Evolutionary conservation across 2,888 invertebrate genomes (phyloP).

Genomic region (Acrobasis repandana): DNA sequence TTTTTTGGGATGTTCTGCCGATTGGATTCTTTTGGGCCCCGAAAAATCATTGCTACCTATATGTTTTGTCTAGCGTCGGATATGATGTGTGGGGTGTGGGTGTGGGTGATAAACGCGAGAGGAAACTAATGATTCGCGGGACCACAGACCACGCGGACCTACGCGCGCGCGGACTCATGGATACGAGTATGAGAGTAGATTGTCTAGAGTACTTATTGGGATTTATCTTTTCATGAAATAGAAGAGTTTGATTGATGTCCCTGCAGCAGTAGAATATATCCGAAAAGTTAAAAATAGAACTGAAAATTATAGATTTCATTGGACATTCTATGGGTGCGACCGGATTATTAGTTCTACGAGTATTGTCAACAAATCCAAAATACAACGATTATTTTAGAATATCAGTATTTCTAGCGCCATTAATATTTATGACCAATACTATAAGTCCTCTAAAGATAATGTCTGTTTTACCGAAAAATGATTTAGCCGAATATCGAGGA

Average conservation of each 20-base stretch:
- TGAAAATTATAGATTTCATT: slow-evolving; percentile 53
- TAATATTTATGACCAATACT: slow-evolving; percentile 55
- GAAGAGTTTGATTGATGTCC: slow-evolving; percentile 60
- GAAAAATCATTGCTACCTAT: slow-evolving; percentile 62
- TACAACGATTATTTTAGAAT: slow-evolving; percentile 59
- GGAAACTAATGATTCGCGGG: slow-evolving; percentile 66
- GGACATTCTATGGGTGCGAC: slow-evolving; percentile 71
- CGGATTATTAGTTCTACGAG: slow-evolving; percentile 57
- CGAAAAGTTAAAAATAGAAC: slow-evolving; percentile 43
- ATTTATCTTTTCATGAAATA: slow-evolving; percentile 66
- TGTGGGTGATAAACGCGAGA: slow-evolving; percentile 83
- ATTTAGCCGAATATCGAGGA: slow-evolving; percentile 40
- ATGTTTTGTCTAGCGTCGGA: slow-evolving; percentile 78
- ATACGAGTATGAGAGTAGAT: slow-evolving; percentile 39
- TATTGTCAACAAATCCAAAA: slow-evolving; percentile 48
- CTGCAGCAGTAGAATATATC: slow-evolving; percentile 59
- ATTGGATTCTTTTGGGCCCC: slow-evolving; percentile 67
- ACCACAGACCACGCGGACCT: too few species aligned
- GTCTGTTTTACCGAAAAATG: slow-evolving; percentile 38
- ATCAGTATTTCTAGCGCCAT: slow-evolving; percentile 58
- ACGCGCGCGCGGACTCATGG: too few species aligned
- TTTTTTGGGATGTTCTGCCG: slow-evolving; percentile 65
- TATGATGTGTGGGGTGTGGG: too few species aligned
- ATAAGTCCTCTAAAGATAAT: slow-evolving; percentile 52
- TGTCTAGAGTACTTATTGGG: slow-evolving; percentile 56